phyloP scores from a whole-genome alignment of 2,113 vertebrate genomes.

The Pseudorasbora parva region DNA sequence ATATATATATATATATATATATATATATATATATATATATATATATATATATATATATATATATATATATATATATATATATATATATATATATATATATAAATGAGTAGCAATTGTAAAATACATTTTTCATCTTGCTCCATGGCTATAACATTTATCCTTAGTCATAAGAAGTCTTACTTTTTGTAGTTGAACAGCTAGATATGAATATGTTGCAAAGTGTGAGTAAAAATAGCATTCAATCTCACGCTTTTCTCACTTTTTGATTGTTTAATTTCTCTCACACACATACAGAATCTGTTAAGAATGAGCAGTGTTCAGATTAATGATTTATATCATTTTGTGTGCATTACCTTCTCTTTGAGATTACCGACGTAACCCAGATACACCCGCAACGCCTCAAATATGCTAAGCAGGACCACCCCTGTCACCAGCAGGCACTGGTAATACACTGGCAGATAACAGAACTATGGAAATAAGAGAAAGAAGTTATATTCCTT shows the following conservation, averaged over 20 bases:
- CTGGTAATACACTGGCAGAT: constrained; percentile 83
- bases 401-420: constrained; percentile 74
- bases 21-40: no score
- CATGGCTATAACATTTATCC: background rate
- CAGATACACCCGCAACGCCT: constrained; percentile 79
- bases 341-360: constrained; percentile 78
- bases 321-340: constrained; percentile 3
- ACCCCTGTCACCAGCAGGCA: constrained; percentile 78
- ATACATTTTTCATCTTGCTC: background rate
- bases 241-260: background rate
- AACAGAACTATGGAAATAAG: constrained; percentile 70
- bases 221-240: background rate
- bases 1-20: no score
- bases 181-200: no score
- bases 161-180: no score
- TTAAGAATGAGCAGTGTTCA: background rate
- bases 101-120: no score
- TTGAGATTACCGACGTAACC: constrained; percentile 85
- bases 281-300: background rate
- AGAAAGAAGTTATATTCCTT: background rate
- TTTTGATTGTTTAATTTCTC: background rate
- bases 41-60: no score
- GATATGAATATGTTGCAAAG: background rate
- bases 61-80: no score
- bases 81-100: no score